Evolutionary conservation across 2,888 invertebrate species (phyloP).

Genomic region (Platycheirus rosarum): DNA sequence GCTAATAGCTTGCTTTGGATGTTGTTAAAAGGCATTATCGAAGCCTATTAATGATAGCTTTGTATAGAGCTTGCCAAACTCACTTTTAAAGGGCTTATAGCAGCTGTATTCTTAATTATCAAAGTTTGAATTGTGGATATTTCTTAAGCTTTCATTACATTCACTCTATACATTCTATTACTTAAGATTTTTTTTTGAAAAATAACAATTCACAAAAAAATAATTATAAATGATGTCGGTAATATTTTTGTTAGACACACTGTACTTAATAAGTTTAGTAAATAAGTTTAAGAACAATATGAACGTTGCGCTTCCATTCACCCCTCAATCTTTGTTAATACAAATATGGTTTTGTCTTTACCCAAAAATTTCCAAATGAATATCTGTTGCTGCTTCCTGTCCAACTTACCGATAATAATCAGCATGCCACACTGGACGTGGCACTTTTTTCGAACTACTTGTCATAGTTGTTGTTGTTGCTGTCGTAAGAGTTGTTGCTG

Average conservation of each 20-base stretch:
- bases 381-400: conserved; percentile 26
- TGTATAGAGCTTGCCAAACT: too few relatives aligned
- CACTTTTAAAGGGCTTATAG: too few relatives aligned
- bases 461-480: conserved; percentile 81
- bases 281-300: conserved; percentile 38
- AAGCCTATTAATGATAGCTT: too few relatives aligned
- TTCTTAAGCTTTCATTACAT: too few relatives aligned
- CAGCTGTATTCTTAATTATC: too few relatives aligned
- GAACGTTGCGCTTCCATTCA: conserved; percentile 63
- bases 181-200: too few relatives aligned
- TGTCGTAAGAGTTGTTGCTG: conserved; percentile 76
- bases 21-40: too few relatives aligned
- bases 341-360: neutral
- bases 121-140: too few relatives aligned
- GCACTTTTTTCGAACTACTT: conserved; percentile 74
- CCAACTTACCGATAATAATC: conserved; percentile 86
- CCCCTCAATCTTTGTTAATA: conserved; percentile 47
- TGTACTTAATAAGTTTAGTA: conserved; percentile 37
- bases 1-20: too few relatives aligned
- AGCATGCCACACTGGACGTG: conserved; percentile 85
- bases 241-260: conserved; percentile 53
- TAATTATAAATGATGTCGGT: too few relatives aligned
- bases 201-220: neutral
- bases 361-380: conserved; percentile 4
- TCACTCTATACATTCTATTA: too few relatives aligned